Base-by-base conservation (phyloP, 2,797 vertebrate genomes). In the Characodon lateralis region DNA sequence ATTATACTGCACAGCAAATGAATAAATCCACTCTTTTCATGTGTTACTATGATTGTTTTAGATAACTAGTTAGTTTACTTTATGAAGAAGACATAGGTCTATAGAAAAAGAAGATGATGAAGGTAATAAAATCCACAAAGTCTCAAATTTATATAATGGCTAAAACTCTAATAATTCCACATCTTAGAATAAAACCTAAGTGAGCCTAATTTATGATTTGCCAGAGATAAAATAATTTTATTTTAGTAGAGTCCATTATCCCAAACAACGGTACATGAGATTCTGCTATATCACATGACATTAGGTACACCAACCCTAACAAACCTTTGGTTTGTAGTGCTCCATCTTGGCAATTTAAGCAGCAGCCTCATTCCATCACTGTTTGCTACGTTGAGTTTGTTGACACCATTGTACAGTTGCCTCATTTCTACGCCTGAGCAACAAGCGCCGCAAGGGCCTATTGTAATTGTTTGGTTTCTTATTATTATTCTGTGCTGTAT, bases 71-170 rank as follows among this genome's bases (percentile, higher is more conserved):
- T 63, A 63, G 28, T 18, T 24, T 6, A 43, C 58, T 77, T 73
- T 78, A 16, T 86, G 79, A 76, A n/a, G 77, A 2, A 43, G 14
- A 18, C 3, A 8, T 18, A 70, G 14, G n/a, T 13, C 41, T 10
- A 69, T 1, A 48, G 2, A n/a, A 71, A 71, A 56, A 2, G 20
- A 59, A 59, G 24, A 59, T 26, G 9, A 59, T 9, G 8, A 20
- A 35, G 7, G 31, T 35, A 35, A 35, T 31, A 48, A 6, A 2
- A 71, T 50, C 1, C 16, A 31, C 0, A 10, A 8, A 51, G 14
- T 31, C 69, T 50, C 69, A 71, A 50, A 71, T 71, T 71, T 22
- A 71, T 26, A 31, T 31, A 20, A 71, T 28, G 1, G 69, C 46
- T 51, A 20, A 71, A 28, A 51, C 26, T 1, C n/a, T 2, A 71